Base-by-base conservation (phyloP, 2,888 invertebrate genomes). In the Callimorpha dominula region DNA sequence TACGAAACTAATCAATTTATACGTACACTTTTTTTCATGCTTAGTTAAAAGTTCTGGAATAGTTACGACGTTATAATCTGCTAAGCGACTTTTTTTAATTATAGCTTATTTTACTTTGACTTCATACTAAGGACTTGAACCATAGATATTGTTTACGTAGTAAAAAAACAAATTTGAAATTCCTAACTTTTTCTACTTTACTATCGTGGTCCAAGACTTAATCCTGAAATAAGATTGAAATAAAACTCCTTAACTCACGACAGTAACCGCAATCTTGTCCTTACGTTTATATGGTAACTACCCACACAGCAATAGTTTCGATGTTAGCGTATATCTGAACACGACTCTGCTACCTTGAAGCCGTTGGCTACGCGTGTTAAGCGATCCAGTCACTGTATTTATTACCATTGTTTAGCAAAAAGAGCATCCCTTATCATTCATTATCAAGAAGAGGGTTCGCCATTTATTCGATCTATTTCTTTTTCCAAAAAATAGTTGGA, bases 331-430 rank as follows among this genome's bases (percentile, higher is more conserved):
- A 73, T 71, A 72, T 77, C 68, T 75, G 66, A 81, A 81, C 81
- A 77, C 75, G 70, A 74, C 67, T 71, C 70, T 81, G 80, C 84
- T 82, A 78, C 85, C 79, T 81, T 75, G 81, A 72, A 81, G 77
- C 78, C 80, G 81, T 81, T 82, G 74, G 79, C 86, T 87, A 87
- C 88, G 91, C 91, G 89, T 87, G 94, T 88, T 94, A 93, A 93
- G 88, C 92, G 89, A 84, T 80, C 85, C 88, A 92, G 91, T 94
- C 93, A 86, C 94, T 94, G 95, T 95, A 95, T 95, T 93, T 94
- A 95, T 95, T 95, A 95, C 94, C 95, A 95, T 95, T 94, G 92
- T 94, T 95, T 95, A 95, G 94, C 85, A 89, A 90, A 93, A 93
- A 89, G 91, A 92, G 93, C 92, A 91, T 91, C 90, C 91, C 89